Base-by-base conservation (phyloP, 2,888 invertebrate species). In the Galeopsomyia nigrocyanea region DNA sequence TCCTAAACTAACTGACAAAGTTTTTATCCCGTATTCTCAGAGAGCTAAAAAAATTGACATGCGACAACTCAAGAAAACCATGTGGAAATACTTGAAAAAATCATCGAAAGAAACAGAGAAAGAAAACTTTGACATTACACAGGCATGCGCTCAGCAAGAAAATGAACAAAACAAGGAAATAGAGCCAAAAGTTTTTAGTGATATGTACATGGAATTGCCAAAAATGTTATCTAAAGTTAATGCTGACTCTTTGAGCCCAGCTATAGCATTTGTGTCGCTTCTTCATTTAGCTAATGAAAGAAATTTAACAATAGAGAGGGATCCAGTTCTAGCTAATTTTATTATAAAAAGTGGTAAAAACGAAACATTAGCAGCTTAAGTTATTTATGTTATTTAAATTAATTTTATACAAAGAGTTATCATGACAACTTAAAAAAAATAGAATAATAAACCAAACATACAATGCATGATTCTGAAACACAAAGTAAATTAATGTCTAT, bases 31-130 rank as follows among this genome's bases (percentile, higher is more conserved):
- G 0, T 96, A 95, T 85, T 94, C 95, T 6, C 91, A 92, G 86
- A 90, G 92, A 68, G 94, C 96, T 6, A 96, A 96, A 83, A 94
- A 93, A 72, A 91, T 96, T 55, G 95, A 97, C 81, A 95, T 96
- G 91, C 93, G 92, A 80, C 92, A 91, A 82, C 86, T 96, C 57
- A 96, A 96, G 83, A 87, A 88, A n/a, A 89, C 90, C 66, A 92
- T 95, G 75, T 94, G 94, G 92, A 88, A 89, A 53, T 84, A 92
- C 76, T 85, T 95, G 10, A 88, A 0, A n/a, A 64, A 61, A 0
- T 57, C 19, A 10, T 31, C n/a, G 16, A 70, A 73, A 2, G 81
- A 83, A 63, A 83, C 86, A 6, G 79, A 83, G 0, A 82, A 83
- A 53, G 87, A 85, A 13, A 86, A 86, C n/a, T 84, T 85, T 39